Percentiles rank a stretch among this genome's conserved stretches.
Conservation (phyloP, 2,888 invertebrate genomes). For the Phengaris alcon region DNA sequence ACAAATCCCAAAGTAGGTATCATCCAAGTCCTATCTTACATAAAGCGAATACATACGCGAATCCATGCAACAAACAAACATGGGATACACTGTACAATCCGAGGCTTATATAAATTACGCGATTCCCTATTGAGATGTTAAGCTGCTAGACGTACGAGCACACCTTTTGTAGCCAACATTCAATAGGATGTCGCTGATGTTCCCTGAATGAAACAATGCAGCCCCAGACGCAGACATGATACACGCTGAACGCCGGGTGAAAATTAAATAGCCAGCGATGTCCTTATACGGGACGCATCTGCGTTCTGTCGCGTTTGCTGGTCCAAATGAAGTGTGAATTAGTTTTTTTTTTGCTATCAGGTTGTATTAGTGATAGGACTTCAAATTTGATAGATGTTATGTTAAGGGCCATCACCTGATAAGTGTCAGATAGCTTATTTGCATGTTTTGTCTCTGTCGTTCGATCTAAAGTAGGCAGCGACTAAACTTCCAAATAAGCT, state of each 20-base stretch:
- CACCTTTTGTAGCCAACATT: constrained; percentile 52
- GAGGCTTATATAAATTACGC: neutral
- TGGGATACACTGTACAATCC: too few species aligned
- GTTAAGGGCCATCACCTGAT: too few species aligned
- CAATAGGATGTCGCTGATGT: constrained; percentile 63
- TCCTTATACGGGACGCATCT: neutral
- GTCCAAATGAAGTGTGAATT: too few species aligned
- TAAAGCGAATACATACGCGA: too few species aligned
- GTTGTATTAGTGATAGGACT: neutral
- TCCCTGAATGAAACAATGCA: constrained; percentile 43
- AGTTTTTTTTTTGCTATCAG: neutral
- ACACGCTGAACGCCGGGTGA: constrained; percentile 26
- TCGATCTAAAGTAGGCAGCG: too few species aligned
- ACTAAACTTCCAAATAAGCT: too few species aligned
- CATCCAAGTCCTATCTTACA: too few species aligned
- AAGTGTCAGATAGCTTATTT: too few species aligned
- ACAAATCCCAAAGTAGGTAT: too few species aligned
- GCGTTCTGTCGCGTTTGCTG: neutral
- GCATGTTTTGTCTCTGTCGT: too few species aligned
- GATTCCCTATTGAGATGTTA: constrained; percentile 15
- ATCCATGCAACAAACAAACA: too few species aligned
- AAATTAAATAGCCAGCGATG: neutral
- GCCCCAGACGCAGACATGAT: constrained; percentile 36
- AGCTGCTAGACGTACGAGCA: constrained; percentile 40
- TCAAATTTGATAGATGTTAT: too few species aligned